A percentile compares a stretch with the other conserved stretches of the same genome.
Conservation (phyloP, 2,797 vertebrate species). For the Yasuhikotakia modesta region DNA sequence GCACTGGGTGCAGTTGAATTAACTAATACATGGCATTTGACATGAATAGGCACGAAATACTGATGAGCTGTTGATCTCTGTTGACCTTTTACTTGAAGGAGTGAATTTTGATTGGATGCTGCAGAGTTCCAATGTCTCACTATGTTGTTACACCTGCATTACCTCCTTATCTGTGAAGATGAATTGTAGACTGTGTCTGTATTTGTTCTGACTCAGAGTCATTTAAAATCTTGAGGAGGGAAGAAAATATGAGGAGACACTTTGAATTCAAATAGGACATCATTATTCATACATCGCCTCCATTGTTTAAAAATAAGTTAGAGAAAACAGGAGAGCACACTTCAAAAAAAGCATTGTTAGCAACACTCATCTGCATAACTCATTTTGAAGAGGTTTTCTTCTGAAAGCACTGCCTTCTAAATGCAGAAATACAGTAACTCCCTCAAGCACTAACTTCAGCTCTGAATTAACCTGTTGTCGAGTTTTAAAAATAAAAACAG, state of each 20-base stretch:
- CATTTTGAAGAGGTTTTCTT: neutral
- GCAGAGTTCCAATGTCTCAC: conserved; percentile 52
- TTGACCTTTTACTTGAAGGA: conserved; percentile 60
- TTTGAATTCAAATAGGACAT: neutral
- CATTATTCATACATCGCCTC: neutral
- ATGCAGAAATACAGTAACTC: conserved; percentile 7
- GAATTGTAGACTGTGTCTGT: conserved; percentile 35
- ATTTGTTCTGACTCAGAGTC: conserved; percentile 30
- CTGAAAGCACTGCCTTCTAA: conserved; percentile 38
- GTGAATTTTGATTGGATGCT: conserved; percentile 67
- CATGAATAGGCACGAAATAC: conserved; percentile 51
- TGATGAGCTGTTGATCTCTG: conserved; percentile 61
- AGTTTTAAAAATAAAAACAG: conserved; percentile 53
- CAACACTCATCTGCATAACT: conserved; percentile 21
- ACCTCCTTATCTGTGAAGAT: conserved; percentile 53
- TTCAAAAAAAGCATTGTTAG: conserved; percentile 8
- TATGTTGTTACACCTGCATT: conserved; percentile 75
- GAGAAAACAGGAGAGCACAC: neutral
- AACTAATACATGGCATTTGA: conserved; percentile 1
- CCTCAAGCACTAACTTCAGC: conserved; percentile 17
- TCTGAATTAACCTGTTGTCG: conserved; percentile 37
- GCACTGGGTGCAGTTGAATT: neutral
- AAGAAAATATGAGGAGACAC: conserved; percentile 13
- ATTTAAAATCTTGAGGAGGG: neutral
- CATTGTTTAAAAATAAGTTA: conserved; percentile 10